These are phyloP conservation scores for Pseudochirops cupreus DNA, from an alignment of 2,797 vertebrate species.

Conservation along the genomic window DNA sequence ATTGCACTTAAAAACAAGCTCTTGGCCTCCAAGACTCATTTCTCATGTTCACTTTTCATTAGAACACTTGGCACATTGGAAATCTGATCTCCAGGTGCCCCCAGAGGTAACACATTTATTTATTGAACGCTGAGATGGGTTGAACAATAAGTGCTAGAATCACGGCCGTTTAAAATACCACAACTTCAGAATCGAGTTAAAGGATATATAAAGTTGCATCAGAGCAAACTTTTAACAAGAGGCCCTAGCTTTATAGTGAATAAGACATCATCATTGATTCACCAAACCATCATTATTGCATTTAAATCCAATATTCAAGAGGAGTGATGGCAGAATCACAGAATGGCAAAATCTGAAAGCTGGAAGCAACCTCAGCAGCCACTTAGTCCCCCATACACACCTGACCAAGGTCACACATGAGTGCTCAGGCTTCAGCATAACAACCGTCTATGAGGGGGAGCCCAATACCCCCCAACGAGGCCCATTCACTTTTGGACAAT, in stretches of 20 bases:
- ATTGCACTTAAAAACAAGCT: slow-evolving; percentile 55
- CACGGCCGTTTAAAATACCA: background rate
- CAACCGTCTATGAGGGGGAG: background rate
- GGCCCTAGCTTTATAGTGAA: background rate
- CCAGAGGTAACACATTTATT: background rate
- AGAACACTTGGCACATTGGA: background rate
- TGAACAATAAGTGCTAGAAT: background rate
- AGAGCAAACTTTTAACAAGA: background rate
- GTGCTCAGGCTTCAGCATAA: background rate
- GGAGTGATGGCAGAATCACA: background rate
- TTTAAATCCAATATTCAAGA: background rate
- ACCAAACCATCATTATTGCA: background rate
- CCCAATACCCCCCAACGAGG: background rate
- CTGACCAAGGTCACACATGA: background rate
- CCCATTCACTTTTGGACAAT: background rate
- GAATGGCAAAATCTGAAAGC: background rate
- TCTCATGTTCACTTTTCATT: slow-evolving; percentile 41
- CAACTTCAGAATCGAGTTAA: background rate
- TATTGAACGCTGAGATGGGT: slow-evolving; percentile 6
- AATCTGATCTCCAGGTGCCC: slow-evolving; percentile 8
- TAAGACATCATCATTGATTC: background rate
- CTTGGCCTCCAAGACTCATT: slow-evolving; percentile 17
- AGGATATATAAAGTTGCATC: background rate
- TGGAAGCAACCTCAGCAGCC: background rate
- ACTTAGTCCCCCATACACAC: background rate